Evolutionary conservation across 1,140 invertebrate genomes (phyloP).

Genomic region (Ceratoteleas bidentatus): DNA sequence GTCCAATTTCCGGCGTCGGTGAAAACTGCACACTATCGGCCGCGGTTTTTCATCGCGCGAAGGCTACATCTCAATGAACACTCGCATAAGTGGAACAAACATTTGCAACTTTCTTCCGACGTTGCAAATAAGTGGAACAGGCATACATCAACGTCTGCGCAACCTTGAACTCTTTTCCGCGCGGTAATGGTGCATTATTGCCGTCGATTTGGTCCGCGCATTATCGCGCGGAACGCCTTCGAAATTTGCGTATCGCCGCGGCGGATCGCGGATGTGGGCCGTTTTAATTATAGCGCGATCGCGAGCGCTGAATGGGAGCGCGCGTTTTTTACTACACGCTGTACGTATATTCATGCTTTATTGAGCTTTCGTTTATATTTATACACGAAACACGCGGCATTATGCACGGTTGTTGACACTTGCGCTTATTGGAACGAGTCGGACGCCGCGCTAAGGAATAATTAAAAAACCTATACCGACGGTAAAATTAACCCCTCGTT

Average conservation of each 20-base stretch:
- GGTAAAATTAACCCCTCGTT: constrained; percentile 38
- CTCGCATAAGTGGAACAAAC: constrained; percentile 24
- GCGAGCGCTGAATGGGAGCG: constrained; percentile 34
- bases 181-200: constrained; percentile 7
- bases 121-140: constrained; percentile 41
- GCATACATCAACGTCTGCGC: constrained; percentile 41
- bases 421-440: constrained; percentile 40
- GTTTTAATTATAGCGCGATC: constrained; percentile 19
- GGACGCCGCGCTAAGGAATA: constrained; percentile 23
- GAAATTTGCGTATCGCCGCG: background rate
- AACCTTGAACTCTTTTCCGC: constrained; percentile 45
- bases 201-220: background rate
- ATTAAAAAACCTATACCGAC: constrained; percentile 24
- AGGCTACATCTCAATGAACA: too few relatives aligned
- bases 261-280: constrained; percentile 1
- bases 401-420: constrained; percentile 50
- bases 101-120: constrained; percentile 37
- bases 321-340: constrained; percentile 30
- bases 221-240: background rate
- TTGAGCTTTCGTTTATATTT: constrained; percentile 38
- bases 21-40: background rate
- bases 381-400: constrained; percentile 32
- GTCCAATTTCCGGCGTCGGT: background rate
- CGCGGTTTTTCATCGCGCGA: too few relatives aligned
- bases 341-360: constrained; percentile 36